phyloP scores from a whole-genome alignment of 2,888 invertebrate genomes.

The Phragmatobia fuliginosa region DNA sequence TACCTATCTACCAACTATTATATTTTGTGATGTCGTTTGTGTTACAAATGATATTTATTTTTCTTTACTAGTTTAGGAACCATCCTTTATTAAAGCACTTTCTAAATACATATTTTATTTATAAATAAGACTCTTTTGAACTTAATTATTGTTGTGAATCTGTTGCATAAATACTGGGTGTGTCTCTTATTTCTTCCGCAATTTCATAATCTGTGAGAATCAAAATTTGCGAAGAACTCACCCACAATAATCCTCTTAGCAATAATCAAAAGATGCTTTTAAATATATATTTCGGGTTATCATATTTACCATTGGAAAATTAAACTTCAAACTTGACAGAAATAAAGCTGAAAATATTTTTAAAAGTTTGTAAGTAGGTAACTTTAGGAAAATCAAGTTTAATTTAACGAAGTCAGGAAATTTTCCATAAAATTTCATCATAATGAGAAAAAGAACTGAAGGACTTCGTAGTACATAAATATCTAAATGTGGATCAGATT shows the following conservation, averaged over 20 bases:
- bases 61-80: neutral
- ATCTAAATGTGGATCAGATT: slow-evolving; percentile 54
- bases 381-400: neutral
- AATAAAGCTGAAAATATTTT: slow-evolving; percentile 19
- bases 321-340: slow-evolving; percentile 41
- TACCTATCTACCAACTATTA: neutral
- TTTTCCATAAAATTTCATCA: slow-evolving; percentile 14
- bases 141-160: slow-evolving; percentile 30
- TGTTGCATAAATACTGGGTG: slow-evolving; percentile 44
- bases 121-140: slow-evolving; percentile 12
- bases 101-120: neutral
- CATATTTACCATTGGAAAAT: slow-evolving; percentile 43
- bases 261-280: slow-evolving; percentile 52
- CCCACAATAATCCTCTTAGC: slow-evolving; percentile 46
- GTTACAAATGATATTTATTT: neutral
- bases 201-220: slow-evolving; percentile 48
- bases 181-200: slow-evolving; percentile 43
- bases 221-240: slow-evolving; percentile 47
- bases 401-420: neutral
- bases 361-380: neutral
- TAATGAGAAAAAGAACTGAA: slow-evolving; percentile 43
- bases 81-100: neutral
- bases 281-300: slow-evolving; percentile 45
- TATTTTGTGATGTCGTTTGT: neutral
- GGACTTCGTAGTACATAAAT: slow-evolving; percentile 49